Conservation (phyloP, 1,140 invertebrate genomes). For the Diabrotica virgifera region DNA sequence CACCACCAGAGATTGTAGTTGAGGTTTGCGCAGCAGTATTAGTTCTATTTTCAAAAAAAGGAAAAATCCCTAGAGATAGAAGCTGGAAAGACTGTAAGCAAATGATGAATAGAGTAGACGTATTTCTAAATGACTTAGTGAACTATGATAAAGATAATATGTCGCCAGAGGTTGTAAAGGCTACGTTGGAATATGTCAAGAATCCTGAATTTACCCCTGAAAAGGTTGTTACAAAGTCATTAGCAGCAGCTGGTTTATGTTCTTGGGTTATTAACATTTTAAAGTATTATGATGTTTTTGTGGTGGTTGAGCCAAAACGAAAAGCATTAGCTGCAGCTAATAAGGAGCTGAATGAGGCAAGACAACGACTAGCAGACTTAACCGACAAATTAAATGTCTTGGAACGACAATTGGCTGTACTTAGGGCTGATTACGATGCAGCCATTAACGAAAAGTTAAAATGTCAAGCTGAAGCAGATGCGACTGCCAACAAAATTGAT, state of each 20-base stretch:
- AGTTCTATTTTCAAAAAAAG: constrained; percentile 78
- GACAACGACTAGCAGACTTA: constrained; percentile 68
- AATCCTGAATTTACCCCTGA: constrained; percentile 82
- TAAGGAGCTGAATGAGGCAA: constrained; percentile 74
- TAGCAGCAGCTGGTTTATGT: constrained; percentile 86
- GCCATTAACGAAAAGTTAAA: constrained; percentile 83
- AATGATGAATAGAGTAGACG: constrained; percentile 81
- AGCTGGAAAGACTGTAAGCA: constrained; percentile 90
- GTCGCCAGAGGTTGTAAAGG: constrained; percentile 80
- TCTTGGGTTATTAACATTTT: constrained; percentile 94
- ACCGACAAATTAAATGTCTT: constrained; percentile 39
- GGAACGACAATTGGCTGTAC: constrained; percentile 67
- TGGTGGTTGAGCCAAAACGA: constrained; percentile 89
- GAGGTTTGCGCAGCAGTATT: constrained; percentile 85
- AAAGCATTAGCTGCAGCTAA: constrained; percentile 76
- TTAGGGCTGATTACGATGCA: constrained; percentile 79
- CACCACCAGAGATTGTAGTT: constrained; percentile 76
- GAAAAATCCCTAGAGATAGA: constrained; percentile 87
- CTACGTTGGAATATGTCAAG: constrained; percentile 57
- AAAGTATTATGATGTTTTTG: constrained; percentile 87
- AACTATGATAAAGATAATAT: constrained; percentile 96
- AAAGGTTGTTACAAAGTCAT: constrained; percentile 80
- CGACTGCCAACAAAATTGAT: constrained; percentile 80
- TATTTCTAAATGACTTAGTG: constrained; percentile 80
- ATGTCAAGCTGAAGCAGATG: constrained; percentile 83